Evolutionary conservation across 2,888 invertebrate species (phyloP).

Genomic region (Megastigmus dorsalis): DNA sequence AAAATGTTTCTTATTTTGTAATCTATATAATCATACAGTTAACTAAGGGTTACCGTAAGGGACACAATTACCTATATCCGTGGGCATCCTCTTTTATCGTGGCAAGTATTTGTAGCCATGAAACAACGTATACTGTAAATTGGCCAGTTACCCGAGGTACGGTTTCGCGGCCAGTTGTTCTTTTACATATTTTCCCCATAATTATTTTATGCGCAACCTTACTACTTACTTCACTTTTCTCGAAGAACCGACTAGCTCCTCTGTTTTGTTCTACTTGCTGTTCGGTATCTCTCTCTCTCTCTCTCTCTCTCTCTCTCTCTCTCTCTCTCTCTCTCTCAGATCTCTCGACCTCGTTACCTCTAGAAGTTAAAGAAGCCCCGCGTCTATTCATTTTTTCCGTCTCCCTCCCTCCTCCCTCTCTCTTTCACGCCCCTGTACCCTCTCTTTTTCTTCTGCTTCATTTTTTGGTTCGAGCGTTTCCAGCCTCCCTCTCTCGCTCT

Average conservation of each 20-base stretch:
- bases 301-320: constrained; percentile 15
- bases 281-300: neutral
- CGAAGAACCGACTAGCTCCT: constrained; percentile 7
- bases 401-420: neutral
- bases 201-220: neutral
- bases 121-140: no score
- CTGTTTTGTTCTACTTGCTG: constrained; percentile 18
- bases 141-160: neutral
- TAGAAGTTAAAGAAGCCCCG: constrained; percentile 35
- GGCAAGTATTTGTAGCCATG: no score
- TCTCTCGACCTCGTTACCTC: constrained; percentile 42
- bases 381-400: constrained; percentile 35
- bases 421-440: neutral
- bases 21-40: no score
- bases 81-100: no score
- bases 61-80: no score
- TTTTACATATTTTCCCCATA: constrained; percentile 36
- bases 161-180: constrained; percentile 7
- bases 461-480: no score
- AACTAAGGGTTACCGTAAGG: no score
- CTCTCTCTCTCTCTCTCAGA: constrained; percentile 29
- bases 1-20: no score
- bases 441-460: neutral
- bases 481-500: no score
- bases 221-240: neutral